These are phyloP conservation scores for Crypturellus tataupa DNA, from an alignment of 2,797 vertebrate species.

Conservation along the genomic window DNA sequence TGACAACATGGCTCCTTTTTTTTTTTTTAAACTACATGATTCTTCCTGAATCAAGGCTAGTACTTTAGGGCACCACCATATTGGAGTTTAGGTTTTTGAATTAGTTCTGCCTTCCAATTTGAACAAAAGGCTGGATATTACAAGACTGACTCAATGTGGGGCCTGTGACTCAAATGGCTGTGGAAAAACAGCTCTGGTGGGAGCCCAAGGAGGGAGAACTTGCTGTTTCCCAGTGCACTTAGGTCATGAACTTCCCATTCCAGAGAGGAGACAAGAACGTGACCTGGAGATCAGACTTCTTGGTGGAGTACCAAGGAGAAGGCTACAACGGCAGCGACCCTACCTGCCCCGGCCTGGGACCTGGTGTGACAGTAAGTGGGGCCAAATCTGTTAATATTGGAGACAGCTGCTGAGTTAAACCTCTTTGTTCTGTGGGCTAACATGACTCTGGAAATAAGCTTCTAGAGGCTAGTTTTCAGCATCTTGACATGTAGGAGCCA, in stretches of 20 bases:
- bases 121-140: not conserved
- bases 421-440: not conserved
- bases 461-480: not conserved
- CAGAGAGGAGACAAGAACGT: slow-evolving; percentile 87
- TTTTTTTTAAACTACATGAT: not conserved
- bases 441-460: not conserved
- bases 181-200: not conserved
- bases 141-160: not conserved
- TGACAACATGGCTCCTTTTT: not conserved
- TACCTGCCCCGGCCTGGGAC: slow-evolving; percentile 91
- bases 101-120: not conserved
- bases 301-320: slow-evolving; percentile 97
- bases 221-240: not conserved
- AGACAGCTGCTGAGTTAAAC: not conserved
- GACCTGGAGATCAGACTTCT: slow-evolving; percentile 92
- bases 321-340: slow-evolving; percentile 90
- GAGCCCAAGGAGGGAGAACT: not conserved
- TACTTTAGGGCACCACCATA: not conserved
- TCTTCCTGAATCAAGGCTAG: not conserved
- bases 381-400: not conserved
- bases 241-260: slow-evolving; percentile 29
- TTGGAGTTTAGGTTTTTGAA: not conserved
- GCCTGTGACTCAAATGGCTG: not conserved
- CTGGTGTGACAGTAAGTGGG: slow-evolving; percentile 91
- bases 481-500: not conserved